Percentiles rank a stretch among this genome's conserved stretches.
These are phyloP conservation scores for Cryptus armator DNA, from an alignment of 2,888 invertebrate genomes.

Conservation along the genomic window DNA sequence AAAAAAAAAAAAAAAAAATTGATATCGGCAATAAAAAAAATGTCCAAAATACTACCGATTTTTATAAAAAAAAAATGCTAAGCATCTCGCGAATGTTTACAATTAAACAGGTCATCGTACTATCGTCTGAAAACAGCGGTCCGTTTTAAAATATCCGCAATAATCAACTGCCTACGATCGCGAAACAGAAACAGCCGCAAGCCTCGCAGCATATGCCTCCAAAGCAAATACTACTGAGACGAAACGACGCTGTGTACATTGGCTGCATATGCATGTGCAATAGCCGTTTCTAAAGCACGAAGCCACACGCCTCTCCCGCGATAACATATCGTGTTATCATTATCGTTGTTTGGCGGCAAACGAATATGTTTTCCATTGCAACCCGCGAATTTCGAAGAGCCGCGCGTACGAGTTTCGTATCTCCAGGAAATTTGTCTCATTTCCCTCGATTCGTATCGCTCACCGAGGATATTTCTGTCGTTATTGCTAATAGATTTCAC, in stretches of 20 bases:
- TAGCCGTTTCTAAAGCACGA: conserved; percentile 11
- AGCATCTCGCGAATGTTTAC: conserved; percentile 13
- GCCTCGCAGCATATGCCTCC: conserved; percentile 9
- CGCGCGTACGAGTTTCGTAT: not conserved
- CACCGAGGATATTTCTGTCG: conserved; percentile 4
- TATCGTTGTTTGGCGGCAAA: conserved; percentile 13
- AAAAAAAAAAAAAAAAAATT: too few species aligned
- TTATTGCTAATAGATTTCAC: conserved; percentile 12
- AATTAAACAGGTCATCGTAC: conserved; percentile 31
- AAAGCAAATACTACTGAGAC: conserved; percentile 8
- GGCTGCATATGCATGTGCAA: not conserved
- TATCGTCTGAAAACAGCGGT: conserved; percentile 7
- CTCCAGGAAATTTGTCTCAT: not conserved
- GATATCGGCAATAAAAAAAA: not conserved
- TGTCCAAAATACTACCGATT: not conserved
- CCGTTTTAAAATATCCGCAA: conserved; percentile 20
- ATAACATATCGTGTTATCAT: conserved; percentile 35
- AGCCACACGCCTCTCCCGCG: conserved; percentile 32
- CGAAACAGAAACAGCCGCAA: not conserved
- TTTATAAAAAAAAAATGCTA: too few species aligned
- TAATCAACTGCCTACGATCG: conserved; percentile 2
- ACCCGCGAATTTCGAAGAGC: not conserved
- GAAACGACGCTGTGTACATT: not conserved
- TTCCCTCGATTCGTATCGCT: not conserved
- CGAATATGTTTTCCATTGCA: conserved; percentile 2